A percentile compares a stretch with the other conserved stretches of the same genome.
Conservation (phyloP, 2,113 vertebrate genomes). For the Corythoichthys intestinalis region DNA sequence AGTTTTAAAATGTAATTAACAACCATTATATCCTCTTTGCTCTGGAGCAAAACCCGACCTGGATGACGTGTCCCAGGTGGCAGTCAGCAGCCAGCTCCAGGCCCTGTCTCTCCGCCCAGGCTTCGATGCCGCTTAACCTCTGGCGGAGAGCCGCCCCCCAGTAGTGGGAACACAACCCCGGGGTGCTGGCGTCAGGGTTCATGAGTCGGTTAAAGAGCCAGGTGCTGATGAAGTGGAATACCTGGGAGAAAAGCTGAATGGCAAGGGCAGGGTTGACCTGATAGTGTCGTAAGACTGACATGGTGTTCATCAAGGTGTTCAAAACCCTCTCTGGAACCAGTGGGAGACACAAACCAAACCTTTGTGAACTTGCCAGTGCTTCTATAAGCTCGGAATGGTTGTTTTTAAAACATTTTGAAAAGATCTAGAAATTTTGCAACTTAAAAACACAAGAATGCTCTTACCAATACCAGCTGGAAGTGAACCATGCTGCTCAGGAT, state of each 20-base stretch:
- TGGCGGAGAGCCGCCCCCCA: constrained; percentile 88
- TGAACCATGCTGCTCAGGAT: constrained; percentile 80
- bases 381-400: background rate
- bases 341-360: background rate
- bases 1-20: too few relatives aligned
- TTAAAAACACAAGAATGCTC: too few relatives aligned
- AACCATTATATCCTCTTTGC: background rate
- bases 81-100: constrained; percentile 92
- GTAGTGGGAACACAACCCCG: constrained; percentile 84
- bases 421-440: too few relatives aligned
- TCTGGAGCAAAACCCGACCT: constrained; percentile 65
- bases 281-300: constrained; percentile 86
- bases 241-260: constrained; percentile 94
- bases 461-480: constrained; percentile 86
- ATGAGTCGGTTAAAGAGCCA: constrained; percentile 91
- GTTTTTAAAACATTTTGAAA: background rate
- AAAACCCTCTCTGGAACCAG: constrained; percentile 79
- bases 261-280: constrained; percentile 87
- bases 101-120: constrained; percentile 93
- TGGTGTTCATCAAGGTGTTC: constrained; percentile 84
- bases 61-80: constrained; percentile 85
- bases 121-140: constrained; percentile 83
- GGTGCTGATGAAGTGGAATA: constrained; percentile 91
- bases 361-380: background rate
- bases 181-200: constrained; percentile 67